Evolutionary conservation across 2,797 vertebrate genomes (phyloP).

Genomic region (Anisognathus igniventris): DNA sequence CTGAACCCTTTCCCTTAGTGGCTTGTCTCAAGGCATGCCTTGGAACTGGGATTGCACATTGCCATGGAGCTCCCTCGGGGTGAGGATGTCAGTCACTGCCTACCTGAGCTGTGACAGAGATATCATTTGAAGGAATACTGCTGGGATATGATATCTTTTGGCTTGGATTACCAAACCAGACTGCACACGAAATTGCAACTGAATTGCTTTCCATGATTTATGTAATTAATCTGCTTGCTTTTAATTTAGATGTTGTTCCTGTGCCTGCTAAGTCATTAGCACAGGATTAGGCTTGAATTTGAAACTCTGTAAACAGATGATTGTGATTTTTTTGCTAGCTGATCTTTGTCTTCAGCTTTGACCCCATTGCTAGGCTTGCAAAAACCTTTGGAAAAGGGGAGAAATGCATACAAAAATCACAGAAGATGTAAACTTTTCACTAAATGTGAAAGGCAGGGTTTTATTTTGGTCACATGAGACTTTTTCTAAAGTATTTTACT

Average conservation of each 20-base stretch:
- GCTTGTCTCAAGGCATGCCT: not conserved
- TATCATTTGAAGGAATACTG: not conserved
- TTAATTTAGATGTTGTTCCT: conserved; percentile 51
- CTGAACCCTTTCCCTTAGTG: not conserved
- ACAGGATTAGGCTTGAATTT: conserved; percentile 24
- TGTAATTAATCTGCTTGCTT: conserved; percentile 36
- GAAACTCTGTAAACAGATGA: not conserved
- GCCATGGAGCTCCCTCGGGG: not conserved
- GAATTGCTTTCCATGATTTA: conserved; percentile 25
- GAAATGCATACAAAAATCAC: not conserved
- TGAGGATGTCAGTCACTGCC: not conserved
- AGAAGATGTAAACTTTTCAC: not conserved
- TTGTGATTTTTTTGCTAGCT: not conserved
- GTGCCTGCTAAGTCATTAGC: conserved; percentile 39
- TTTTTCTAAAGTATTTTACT: not conserved
- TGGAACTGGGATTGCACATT: not conserved
- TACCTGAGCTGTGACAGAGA: not conserved
- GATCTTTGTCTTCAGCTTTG: not conserved
- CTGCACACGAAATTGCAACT: not conserved
- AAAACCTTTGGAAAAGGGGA: not conserved
- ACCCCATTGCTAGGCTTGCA: not conserved
- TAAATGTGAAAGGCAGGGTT: not conserved
- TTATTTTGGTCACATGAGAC: not conserved
- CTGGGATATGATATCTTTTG: not conserved
- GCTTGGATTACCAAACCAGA: not conserved